phyloP scores from a whole-genome alignment of 2,888 invertebrate species.

The Darwinula stevensoni region DNA sequence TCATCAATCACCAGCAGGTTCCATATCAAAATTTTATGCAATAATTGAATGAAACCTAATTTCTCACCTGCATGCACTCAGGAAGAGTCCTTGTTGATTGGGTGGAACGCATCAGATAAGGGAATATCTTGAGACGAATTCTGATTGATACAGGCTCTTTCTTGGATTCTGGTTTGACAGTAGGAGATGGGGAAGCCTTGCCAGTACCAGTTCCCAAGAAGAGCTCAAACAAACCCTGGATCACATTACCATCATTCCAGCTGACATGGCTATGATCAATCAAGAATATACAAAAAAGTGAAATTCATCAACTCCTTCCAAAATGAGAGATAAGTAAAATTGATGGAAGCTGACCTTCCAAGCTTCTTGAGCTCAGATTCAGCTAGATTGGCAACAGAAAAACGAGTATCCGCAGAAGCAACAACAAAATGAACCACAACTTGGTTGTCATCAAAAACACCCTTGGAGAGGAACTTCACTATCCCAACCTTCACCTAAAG shows the following conservation, averaged over 20 bases:
- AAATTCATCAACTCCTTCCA: too few species aligned
- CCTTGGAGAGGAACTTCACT: conserved; percentile 48
- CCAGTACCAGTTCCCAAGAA: conserved; percentile 37
- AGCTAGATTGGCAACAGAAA: conserved; percentile 58
- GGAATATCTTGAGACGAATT: conserved; percentile 52
- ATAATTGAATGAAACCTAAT: too few species aligned
- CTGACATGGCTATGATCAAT: conserved; percentile 30
- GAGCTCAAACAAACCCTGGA: conserved; percentile 42
- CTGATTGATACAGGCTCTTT: conserved; percentile 49
- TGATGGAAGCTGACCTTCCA: too few species aligned
- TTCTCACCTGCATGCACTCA: too few species aligned
- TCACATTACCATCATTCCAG: conserved; percentile 36
- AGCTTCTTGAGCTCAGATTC: conserved; percentile 49
- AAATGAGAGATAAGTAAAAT: too few species aligned
- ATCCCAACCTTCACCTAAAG: conserved; percentile 36
- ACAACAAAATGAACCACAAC: conserved; percentile 45
- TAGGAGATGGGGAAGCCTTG: conserved; percentile 6
- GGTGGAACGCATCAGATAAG: conserved; percentile 33
- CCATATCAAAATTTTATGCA: too few species aligned
- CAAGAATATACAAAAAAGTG: conserved; percentile 3
- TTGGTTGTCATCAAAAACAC: conserved; percentile 40
- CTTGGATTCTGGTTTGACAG: conserved; percentile 28
- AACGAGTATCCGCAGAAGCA: conserved; percentile 62
- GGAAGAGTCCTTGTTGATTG: too few species aligned
- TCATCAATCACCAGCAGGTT: too few species aligned